Evolutionary conservation across 2,113 vertebrate species (phyloP).

Genomic region (Prinia subflava): DNA sequence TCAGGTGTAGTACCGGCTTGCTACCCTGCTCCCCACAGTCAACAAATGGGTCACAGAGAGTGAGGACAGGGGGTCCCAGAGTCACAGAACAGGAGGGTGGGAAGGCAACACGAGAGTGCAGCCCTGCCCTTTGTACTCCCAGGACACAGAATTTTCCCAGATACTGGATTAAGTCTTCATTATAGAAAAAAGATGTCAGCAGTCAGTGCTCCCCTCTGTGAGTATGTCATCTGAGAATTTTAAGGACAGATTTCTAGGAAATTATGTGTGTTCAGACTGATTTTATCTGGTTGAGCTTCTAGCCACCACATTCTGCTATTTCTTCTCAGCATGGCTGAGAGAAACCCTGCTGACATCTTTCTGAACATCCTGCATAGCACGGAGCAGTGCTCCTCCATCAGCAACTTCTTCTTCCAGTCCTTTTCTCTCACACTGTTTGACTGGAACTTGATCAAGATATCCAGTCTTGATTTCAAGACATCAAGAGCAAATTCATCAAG

Average conservation of each 20-base stretch:
- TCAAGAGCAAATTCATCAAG: not conserved
- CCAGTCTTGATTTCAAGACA: slow-evolving; percentile 2
- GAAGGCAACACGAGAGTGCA: not conserved
- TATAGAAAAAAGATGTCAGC: not conserved
- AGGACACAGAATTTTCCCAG: not conserved
- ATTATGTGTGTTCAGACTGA: not conserved
- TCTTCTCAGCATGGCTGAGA: not conserved
- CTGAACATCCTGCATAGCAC: not conserved
- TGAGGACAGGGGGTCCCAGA: not conserved
- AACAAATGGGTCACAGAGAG: not conserved
- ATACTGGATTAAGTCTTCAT: not conserved
- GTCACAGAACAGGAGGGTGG: not conserved
- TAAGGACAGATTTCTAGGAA: not conserved
- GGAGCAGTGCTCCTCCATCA: not conserved
- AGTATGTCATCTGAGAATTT: not conserved
- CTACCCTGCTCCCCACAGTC: not conserved
- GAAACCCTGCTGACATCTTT: not conserved
- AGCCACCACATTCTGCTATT: not conserved
- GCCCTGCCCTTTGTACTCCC: not conserved
- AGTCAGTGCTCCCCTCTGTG: not conserved
- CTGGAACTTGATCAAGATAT: not conserved
- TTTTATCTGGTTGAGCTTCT: not conserved
- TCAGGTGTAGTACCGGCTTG: not conserved
- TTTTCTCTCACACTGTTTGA: not conserved
- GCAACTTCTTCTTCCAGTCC: not conserved